Base-by-base conservation (phyloP, 2,888 invertebrate genomes). In the Mongoloraphidia duomilia region DNA sequence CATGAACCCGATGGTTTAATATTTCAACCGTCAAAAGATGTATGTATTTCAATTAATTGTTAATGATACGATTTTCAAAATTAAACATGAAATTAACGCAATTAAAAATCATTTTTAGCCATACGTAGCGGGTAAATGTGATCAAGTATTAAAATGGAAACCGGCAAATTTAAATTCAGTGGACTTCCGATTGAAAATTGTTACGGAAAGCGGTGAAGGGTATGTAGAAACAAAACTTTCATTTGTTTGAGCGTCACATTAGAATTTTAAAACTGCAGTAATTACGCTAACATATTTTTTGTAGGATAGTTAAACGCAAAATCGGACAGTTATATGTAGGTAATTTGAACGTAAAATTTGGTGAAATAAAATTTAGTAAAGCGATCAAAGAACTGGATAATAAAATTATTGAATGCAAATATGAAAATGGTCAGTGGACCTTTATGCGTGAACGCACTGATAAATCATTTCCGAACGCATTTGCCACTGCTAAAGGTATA, bases 1-100 rank as follows among this genome's bases (percentile, higher is more conserved):
- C 98, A 99, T 63, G 95, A 97, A 65, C 95, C 96, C 0, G 98
- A 99, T 63, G 98, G 98, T 14, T 75, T 98, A 11, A 93, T 99
- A 61, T 99, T 97, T 65, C 98, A 99, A 64, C 98, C 98, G 0
- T 76, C 84, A 0, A 74, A 77, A 53, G 88, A 86, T 65, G 87
- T 88, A 65, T 64, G 14, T 14, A 26, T 47, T 13, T 47, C 33
- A 8, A 17, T 4, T 41, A 36, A 43, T 46, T 13, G 11, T 11
- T n/a, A 33, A 12, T 43, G 8, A 42, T 17, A 10, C 9, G 8
- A 42, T 33, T 8, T 42, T 42, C 9, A 9, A 46, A 11, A 34
- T 40, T 39, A 17, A 39, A 14, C n/a, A 17, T 34, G n/a, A 34
- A 44, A 44, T 47, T 44, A 33, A 8, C 14, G 43, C 14, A 40